These are phyloP conservation scores for Monomorium pharaonis DNA, from an alignment of 1,140 invertebrate species.

Conservation along the genomic window DNA sequence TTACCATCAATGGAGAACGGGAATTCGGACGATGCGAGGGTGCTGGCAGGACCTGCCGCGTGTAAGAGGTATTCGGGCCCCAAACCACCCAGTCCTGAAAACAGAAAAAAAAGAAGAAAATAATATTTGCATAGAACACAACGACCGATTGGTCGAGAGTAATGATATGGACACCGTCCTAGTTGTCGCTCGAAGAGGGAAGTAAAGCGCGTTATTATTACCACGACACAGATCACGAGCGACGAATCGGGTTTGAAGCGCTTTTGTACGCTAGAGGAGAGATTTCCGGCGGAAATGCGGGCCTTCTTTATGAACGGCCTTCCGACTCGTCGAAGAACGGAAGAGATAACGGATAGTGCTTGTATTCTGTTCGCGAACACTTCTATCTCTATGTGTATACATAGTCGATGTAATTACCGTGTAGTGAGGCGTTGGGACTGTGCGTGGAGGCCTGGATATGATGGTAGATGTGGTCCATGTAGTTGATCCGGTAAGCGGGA, in stretches of 20 bases:
- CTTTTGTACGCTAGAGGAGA: constrained; percentile 52
- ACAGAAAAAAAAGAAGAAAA: neutral
- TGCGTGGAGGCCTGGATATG: constrained; percentile 85
- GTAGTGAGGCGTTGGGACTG: constrained; percentile 87
- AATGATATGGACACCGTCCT: neutral
- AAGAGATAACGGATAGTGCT: neutral
- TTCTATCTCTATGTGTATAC: neutral
- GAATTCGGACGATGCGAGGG: constrained; percentile 91
- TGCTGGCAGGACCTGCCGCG: constrained; percentile 90
- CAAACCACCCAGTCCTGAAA: constrained; percentile 89
- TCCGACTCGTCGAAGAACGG: neutral
- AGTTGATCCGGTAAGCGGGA: constrained; percentile 85
- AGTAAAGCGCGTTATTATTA: constrained; percentile 23
- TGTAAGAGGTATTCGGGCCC: constrained; percentile 91
- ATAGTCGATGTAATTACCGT: constrained; percentile 79
- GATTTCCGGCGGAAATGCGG: constrained; percentile 83
- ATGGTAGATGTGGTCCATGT: constrained; percentile 85
- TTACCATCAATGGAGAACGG: constrained; percentile 93
- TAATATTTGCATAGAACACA: neutral
- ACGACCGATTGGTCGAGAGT: neutral
- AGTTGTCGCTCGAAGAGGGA: constrained; percentile 10
- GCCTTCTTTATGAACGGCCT: constrained; percentile 60
- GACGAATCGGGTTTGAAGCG: constrained; percentile 30
- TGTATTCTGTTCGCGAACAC: neutral
- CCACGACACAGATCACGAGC: neutral